Evolutionary conservation across 2,113 vertebrate genomes (phyloP), one percentile per base, ranked within the genome.

Genomic region (Urocynchramus pylzowi): DNA sequence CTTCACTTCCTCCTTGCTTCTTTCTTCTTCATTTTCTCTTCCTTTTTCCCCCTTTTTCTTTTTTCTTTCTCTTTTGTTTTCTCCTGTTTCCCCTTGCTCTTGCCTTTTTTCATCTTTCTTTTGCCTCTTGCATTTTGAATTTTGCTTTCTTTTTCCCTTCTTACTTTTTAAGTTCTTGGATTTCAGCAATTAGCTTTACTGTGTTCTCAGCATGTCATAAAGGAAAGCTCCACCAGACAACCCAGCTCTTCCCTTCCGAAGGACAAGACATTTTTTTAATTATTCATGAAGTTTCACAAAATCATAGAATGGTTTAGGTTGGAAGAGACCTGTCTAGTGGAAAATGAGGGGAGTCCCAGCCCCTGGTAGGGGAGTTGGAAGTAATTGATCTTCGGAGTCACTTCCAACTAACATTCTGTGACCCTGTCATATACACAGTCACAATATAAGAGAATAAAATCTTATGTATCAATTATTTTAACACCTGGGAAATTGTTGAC

Each of bases 11-110:
- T 87, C 31, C 20, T 78, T 70, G 5, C 3, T 53, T 65, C 63
- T 70, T 65, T 22, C 10, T 49, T 67, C 24, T 68, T 45, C 1
- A 5, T 50, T 50, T 87, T 73, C 24, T 47, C 4, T 35, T 67
- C 6, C 3, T 33, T 21, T 57, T 37, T 27, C 9, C 6, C 3
- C 4, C 5, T 1, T 22, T 50, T 60, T 35, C 6, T 15, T 47
- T 53, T 27, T 42, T 23, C 5, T 42, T 5, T 17, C 7, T 31
- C 8, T 26, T 13, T 49, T 8, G 6, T 35, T 53, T 10, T 1
- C 12, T 39, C 5, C 27, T 15, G 9, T 22, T 64, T 64, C 9
- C 5, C 5, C 60, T 86, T 68, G 5, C 16, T 30, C 14, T 69
- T 50, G 6, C 14, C 4, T 73, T 73, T 81, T 71, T 7, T 12